These are phyloP conservation scores for Irena cyanogastra DNA, from an alignment of 2,113 vertebrate species.

Conservation along the genomic window DNA sequence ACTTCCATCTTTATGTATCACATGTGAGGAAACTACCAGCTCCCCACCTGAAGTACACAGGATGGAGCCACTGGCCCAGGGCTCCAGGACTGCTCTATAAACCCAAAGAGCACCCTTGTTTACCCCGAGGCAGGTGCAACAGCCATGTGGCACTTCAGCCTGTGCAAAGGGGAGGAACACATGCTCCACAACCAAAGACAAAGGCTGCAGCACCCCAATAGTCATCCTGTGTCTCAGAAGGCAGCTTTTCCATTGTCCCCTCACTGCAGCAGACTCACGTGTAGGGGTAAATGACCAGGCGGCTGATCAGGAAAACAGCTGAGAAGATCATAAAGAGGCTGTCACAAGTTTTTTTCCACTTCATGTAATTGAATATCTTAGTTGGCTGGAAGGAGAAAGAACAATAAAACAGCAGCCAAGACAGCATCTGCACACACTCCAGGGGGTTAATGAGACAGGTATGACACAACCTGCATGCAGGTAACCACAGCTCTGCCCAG, in stretches of 20 bases:
- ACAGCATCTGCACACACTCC: neutral
- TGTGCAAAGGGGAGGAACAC: neutral
- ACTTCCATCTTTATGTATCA: neutral
- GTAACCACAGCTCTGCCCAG: neutral
- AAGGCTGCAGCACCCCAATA: neutral
- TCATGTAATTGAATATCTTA: constrained; percentile 87
- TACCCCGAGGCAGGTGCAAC: neutral
- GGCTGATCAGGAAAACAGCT: constrained; percentile 79
- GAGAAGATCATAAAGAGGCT: constrained; percentile 82
- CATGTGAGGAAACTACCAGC: neutral
- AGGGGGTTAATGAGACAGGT: neutral
- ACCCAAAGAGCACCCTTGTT: neutral
- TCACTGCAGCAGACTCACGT: constrained; percentile 70
- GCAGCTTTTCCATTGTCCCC: neutral
- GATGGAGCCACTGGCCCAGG: neutral
- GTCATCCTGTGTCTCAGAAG: neutral
- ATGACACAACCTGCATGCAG: neutral
- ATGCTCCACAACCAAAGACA: neutral
- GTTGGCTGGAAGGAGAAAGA: constrained; percentile 73
- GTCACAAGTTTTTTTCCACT: constrained; percentile 80
- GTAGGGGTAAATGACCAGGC: constrained; percentile 80
- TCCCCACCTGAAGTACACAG: neutral
- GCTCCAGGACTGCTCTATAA: neutral
- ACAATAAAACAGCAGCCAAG: neutral
- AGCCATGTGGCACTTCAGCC: neutral